Conservation (phyloP, 2,113 vertebrate species). For the Silurus asotus region DNA sequence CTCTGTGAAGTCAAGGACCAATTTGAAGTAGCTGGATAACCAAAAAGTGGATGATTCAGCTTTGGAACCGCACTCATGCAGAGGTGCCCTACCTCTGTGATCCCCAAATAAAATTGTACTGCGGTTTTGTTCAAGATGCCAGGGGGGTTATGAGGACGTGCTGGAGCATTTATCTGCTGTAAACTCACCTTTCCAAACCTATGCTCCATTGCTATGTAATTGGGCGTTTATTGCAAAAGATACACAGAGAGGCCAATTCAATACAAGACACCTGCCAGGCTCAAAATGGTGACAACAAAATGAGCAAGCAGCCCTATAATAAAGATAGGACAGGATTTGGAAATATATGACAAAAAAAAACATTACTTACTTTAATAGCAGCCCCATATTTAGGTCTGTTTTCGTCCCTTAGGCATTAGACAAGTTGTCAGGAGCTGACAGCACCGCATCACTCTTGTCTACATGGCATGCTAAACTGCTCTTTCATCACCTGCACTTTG, state of each 20-base stretch:
- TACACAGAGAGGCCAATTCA: conserved; percentile 23
- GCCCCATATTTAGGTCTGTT: conserved; percentile 25
- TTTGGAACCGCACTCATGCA: background rate
- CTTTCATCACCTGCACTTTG: conserved; percentile 36
- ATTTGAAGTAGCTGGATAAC: conserved; percentile 25
- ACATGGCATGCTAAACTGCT: conserved; percentile 27
- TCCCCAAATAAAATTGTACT: conserved; percentile 18
- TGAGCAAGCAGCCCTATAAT: background rate
- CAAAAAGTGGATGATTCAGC: conserved; percentile 28
- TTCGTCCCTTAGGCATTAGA: conserved; percentile 24
- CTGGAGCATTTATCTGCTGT: conserved; percentile 25
- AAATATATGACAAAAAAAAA: conserved; percentile 12
- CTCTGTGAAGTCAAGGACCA: conserved; percentile 33
- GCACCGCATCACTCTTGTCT: conserved; percentile 27
- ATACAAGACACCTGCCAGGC: conserved; percentile 25
- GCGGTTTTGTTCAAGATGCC: conserved; percentile 4
- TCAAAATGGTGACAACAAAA: background rate
- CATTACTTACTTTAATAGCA: conserved; percentile 16
- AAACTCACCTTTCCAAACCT: conserved; percentile 30
- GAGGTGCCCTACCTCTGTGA: conserved; percentile 2
- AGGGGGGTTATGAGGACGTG: background rate
- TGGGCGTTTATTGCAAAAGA: background rate
- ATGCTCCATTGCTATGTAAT: conserved; percentile 13
- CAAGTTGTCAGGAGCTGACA: conserved; percentile 34
- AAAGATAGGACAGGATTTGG: conserved; percentile 12